phyloP scores from a whole-genome alignment of 1,140 invertebrate genomes.

The Thalassaphorura encarpata region DNA sequence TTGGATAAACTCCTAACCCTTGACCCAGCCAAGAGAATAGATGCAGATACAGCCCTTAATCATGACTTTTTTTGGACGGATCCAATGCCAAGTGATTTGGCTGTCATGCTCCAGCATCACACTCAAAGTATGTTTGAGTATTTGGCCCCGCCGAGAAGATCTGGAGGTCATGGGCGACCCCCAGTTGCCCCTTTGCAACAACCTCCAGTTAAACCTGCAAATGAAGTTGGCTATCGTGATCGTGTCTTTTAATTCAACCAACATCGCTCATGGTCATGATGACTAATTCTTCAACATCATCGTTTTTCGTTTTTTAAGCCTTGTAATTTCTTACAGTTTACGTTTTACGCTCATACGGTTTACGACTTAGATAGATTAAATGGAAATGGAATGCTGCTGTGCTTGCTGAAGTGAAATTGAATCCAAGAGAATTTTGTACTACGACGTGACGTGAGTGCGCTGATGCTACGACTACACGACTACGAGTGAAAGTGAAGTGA shows the following conservation, averaged over 20 bases:
- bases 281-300: no score
- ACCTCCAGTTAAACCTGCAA: background rate
- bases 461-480: no score
- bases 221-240: conserved; percentile 4
- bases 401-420: no score
- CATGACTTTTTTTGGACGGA: conserved; percentile 98
- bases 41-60: conserved; percentile 87
- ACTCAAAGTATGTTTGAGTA: conserved; percentile 95
- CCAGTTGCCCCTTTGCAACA: conserved; percentile 1
- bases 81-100: conserved; percentile 85
- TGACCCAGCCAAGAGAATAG: conserved; percentile 81
- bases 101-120: conserved; percentile 86
- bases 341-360: no score
- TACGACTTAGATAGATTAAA: no score
- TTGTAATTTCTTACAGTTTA: no score
- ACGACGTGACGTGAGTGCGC: no score
- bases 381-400: no score
- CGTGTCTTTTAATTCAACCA: conserved; percentile 10
- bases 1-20: conserved; percentile 84
- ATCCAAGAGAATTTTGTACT: no score
- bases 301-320: no score
- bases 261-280: no score
- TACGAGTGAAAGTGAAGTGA: no score
- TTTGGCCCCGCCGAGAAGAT: conserved; percentile 66
- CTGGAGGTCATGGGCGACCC: conserved; percentile 34